These are phyloP conservation scores for Papilio protenor DNA, from an alignment of 2,888 invertebrate genomes.

Conservation along the genomic window DNA sequence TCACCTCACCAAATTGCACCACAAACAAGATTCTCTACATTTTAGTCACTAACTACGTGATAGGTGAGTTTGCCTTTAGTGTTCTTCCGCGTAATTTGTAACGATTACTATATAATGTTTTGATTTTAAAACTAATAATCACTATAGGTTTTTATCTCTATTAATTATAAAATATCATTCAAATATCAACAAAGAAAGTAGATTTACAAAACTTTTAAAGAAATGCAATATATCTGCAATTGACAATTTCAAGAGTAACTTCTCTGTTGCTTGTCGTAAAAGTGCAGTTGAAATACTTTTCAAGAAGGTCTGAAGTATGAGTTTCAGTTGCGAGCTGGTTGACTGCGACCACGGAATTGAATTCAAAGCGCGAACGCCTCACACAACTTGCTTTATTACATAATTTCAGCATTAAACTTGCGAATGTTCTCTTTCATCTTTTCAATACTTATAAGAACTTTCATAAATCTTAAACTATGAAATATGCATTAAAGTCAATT, in stretches of 20 bases:
- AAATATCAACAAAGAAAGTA: neutral
- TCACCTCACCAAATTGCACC: neutral
- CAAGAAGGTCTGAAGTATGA: slow-evolving; percentile 8
- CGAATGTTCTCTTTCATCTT: neutral
- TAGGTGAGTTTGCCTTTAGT: neutral
- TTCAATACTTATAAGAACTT: neutral
- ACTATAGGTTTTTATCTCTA: too few species aligned
- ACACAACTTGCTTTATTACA: neutral
- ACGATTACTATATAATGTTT: neutral
- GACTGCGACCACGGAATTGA: neutral
- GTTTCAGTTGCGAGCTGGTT: neutral
- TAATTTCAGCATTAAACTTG: neutral
- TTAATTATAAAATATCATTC: too few species aligned
- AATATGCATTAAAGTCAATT: too few species aligned
- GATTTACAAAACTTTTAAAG: neutral
- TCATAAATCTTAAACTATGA: neutral
- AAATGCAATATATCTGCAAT: neutral
- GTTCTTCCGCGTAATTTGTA: neutral
- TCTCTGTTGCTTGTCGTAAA: neutral
- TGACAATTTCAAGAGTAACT: slow-evolving; percentile 14
- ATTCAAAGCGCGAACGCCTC: neutral
- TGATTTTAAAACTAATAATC: too few species aligned
- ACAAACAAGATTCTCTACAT: neutral
- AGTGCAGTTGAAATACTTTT: slow-evolving; percentile 19
- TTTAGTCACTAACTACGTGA: neutral